Evolutionary conservation across 2,797 vertebrate genomes (phyloP).

Genomic region (Psittacula echo): DNA sequence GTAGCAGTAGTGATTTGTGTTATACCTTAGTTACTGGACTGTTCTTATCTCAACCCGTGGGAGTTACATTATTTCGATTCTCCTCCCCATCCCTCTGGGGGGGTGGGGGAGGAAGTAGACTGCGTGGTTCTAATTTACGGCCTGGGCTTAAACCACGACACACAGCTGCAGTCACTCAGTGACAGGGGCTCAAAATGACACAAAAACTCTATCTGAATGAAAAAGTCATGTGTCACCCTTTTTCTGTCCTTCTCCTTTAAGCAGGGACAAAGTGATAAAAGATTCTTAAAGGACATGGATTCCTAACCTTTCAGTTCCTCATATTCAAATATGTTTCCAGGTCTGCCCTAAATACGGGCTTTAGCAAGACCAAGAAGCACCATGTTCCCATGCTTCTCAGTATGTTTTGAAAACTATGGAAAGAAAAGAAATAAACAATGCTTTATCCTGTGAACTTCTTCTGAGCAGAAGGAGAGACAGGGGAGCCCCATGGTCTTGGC

Average conservation of each 20-base stretch:
- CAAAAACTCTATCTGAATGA: background rate
- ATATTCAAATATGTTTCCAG: background rate
- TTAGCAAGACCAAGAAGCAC: background rate
- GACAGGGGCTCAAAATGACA: background rate
- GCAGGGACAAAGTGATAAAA: background rate
- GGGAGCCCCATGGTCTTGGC: background rate
- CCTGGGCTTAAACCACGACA: too few species aligned
- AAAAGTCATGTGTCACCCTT: background rate
- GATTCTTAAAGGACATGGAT: background rate
- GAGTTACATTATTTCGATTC: too few species aligned
- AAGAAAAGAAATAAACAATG: background rate
- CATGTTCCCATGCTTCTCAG: background rate
- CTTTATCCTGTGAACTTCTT: background rate
- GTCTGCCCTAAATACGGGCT: background rate
- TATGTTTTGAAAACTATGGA: background rate
- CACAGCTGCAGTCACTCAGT: background rate
- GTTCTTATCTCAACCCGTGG: too few species aligned
- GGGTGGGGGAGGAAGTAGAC: too few species aligned
- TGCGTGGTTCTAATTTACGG: too few species aligned
- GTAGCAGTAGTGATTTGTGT: too few species aligned
- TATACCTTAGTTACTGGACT: too few species aligned
- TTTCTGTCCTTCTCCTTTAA: background rate
- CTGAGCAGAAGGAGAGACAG: background rate
- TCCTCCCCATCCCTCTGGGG: too few species aligned
- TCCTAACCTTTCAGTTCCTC: background rate